Conservation (phyloP, 2,797 vertebrate genomes). For the Euphonia xanthogaster region DNA sequence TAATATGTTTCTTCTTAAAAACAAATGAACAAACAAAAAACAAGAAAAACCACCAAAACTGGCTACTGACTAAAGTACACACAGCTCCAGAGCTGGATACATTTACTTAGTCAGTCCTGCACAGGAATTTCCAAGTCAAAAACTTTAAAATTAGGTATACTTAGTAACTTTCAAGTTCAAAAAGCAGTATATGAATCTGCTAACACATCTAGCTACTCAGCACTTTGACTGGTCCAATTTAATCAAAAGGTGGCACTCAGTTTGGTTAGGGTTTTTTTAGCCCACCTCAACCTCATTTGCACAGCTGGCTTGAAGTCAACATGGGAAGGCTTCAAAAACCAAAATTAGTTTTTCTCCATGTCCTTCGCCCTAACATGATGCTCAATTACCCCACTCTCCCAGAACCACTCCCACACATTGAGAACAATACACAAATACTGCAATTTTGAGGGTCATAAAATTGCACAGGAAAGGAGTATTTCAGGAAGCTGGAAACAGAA, state of each 20-base stretch:
- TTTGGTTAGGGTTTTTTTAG: fast-evolving
- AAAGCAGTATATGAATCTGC: not conserved
- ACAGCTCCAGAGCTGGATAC: not conserved
- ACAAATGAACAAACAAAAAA: not conserved
- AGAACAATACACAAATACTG: not conserved
- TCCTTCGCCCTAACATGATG: not conserved
- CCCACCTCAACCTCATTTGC: not conserved
- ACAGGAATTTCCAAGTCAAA: not conserved
- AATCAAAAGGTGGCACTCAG: not conserved
- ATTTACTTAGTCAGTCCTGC: not conserved
- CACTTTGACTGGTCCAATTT: not conserved
- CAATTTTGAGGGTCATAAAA: not conserved
- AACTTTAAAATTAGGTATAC: not conserved
- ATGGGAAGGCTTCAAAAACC: not conserved
- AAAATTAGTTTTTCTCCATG: not conserved
- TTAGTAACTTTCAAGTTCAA: not conserved
- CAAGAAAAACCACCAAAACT: not conserved
- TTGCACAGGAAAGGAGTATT: not conserved
- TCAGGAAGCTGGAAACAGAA: not conserved
- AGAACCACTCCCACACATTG: not conserved
- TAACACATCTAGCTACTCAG: not conserved
- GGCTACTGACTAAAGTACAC: not conserved
- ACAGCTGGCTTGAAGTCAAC: not conserved
- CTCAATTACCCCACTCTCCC: not conserved
- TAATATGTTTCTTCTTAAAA: not conserved